Conservation (phyloP, 2,888 invertebrate species). For the Tachina lurida region DNA sequence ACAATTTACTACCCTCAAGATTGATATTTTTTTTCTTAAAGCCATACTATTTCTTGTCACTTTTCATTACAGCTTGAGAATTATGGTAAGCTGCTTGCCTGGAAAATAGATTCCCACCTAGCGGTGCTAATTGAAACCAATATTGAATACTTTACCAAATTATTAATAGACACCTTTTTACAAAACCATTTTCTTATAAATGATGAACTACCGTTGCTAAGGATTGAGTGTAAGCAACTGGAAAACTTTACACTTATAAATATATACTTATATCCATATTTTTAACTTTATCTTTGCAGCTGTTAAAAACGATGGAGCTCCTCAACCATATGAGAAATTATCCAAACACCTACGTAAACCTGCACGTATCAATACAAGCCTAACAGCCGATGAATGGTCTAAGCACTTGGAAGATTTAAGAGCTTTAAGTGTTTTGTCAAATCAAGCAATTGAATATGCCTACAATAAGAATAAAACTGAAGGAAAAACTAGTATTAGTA, state of each 20-base stretch:
- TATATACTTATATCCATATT: neutral
- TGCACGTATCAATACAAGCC: slow-evolving; percentile 78
- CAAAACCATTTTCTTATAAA: slow-evolving; percentile 89
- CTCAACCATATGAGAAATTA: slow-evolving; percentile 84
- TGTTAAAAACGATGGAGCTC: slow-evolving; percentile 85
- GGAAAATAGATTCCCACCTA: slow-evolving; percentile 90
- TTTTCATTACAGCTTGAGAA: slow-evolving; percentile 86
- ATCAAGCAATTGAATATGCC: slow-evolving; percentile 82
- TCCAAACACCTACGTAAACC: slow-evolving; percentile 82
- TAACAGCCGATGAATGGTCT: slow-evolving; percentile 80
- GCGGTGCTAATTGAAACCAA: slow-evolving; percentile 90
- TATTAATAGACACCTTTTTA: slow-evolving; percentile 88
- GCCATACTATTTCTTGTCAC: neutral
- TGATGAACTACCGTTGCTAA: slow-evolving; percentile 89
- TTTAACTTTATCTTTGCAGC: slow-evolving; percentile 81
- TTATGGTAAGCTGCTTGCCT: slow-evolving; percentile 90
- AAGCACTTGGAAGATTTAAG: slow-evolving; percentile 81
- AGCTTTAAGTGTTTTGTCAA: slow-evolving; percentile 80
- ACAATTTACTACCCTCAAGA: too few relatives aligned
- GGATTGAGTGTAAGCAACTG: slow-evolving; percentile 88
- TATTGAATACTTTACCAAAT: slow-evolving; percentile 87
- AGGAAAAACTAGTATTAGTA: slow-evolving; percentile 78
- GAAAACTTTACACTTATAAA: neutral
- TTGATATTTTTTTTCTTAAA: neutral
- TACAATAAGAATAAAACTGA: slow-evolving; percentile 80